Conservation (phyloP, 2,113 vertebrate genomes). For the Tupaia tana region DNA sequence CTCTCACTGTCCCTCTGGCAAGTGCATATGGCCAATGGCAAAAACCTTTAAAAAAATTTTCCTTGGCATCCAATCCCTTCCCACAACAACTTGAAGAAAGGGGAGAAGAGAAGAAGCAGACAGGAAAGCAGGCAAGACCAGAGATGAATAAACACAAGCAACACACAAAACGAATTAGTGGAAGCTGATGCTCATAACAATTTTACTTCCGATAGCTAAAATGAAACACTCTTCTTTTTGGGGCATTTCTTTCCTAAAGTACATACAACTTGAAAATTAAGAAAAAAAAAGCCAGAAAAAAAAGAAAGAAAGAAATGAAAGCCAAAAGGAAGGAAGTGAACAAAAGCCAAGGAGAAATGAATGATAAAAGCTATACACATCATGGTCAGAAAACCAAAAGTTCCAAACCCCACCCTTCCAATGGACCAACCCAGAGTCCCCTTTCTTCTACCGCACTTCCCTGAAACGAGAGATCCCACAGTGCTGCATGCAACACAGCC, state of each 20-base stretch:
- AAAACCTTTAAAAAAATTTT: not conserved
- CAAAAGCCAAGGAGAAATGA: conserved; percentile 15
- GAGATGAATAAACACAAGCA: not conserved
- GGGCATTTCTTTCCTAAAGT: conserved; percentile 23
- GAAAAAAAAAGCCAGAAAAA: not conserved
- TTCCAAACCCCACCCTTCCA: not conserved
- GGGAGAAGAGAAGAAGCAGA: not conserved
- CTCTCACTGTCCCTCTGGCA: too few species aligned
- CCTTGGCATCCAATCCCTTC: not conserved
- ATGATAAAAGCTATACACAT: not conserved
- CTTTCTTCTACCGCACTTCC: not conserved
- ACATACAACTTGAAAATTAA: conserved; percentile 33
- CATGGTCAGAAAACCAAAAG: conserved; percentile 14
- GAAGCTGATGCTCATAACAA: not conserved
- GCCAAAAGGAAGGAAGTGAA: not conserved
- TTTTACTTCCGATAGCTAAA: not conserved
- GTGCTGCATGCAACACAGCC: too few species aligned
- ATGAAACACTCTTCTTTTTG: not conserved
- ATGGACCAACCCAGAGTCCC: not conserved
- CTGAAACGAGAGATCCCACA: not conserved
- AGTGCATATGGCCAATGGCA: too few species aligned
- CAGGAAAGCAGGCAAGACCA: not conserved
- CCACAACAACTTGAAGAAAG: not conserved
- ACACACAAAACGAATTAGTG: not conserved
- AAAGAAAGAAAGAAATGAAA: not conserved